phyloP scores from a whole-genome alignment of 2,797 vertebrate species.

The Platyrinchus mystaceus region DNA sequence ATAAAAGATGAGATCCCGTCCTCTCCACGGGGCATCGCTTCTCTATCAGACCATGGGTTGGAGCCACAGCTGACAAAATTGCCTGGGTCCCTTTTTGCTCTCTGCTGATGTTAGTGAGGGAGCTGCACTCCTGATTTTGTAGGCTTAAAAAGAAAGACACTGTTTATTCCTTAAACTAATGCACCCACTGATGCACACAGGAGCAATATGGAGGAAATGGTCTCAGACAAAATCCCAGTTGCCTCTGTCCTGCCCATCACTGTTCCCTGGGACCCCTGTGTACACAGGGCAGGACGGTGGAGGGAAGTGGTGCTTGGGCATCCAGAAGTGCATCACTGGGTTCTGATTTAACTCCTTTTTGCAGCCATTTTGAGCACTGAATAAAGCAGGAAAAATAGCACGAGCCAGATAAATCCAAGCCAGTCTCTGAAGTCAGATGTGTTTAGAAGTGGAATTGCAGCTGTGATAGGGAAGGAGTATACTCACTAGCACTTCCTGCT shows the following conservation, averaged over 20 bases:
- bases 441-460: background rate
- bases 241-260: background rate
- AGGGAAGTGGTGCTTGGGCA: background rate
- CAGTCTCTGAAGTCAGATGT: background rate
- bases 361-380: background rate
- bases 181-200: rapidly evolving
- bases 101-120: background rate
- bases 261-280: rapidly evolving
- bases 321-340: background rate
- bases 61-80: background rate
- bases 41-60: rapidly evolving
- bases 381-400: background rate
- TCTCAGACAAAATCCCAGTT: background rate
- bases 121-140: background rate
- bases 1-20: background rate
- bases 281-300: background rate
- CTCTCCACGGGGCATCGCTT: rapidly evolving
- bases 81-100: background rate
- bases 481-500: background rate
- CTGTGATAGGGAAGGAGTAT: background rate
- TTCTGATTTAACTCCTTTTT: background rate
- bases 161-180: background rate
- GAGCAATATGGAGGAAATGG: rapidly evolving
- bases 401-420: background rate
- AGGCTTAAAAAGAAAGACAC: background rate